Evolutionary conservation across 2,113 vertebrate species (phyloP).

Genomic region (Junco hyemalis): DNA sequence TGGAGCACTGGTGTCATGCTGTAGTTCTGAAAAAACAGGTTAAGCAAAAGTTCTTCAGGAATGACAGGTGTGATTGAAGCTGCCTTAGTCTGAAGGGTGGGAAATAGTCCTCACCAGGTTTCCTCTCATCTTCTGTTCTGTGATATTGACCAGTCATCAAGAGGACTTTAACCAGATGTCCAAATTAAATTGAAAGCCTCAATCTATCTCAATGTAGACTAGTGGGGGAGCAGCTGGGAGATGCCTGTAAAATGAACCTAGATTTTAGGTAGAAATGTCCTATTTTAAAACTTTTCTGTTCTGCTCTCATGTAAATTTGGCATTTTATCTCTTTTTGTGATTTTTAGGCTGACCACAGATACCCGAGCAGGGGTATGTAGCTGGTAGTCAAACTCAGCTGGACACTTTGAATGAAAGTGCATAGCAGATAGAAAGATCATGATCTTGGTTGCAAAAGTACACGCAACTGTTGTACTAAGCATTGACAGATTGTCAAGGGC

Average conservation of each 20-base stretch:
- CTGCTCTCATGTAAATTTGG: fast-evolving
- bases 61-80: neutral
- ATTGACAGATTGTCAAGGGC: neutral
- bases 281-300: neutral
- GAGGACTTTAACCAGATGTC: neutral
- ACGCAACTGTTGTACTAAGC: neutral
- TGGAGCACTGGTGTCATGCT: neutral
- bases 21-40: neutral
- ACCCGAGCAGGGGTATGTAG: neutral
- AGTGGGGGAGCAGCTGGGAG: neutral
- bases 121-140: neutral
- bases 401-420: neutral
- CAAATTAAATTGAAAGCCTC: neutral
- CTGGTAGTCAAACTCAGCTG: neutral
- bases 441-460: neutral
- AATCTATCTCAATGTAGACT: fast-evolving
- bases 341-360: neutral
- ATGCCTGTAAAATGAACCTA: neutral
- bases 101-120: neutral
- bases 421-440: neutral
- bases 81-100: neutral
- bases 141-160: neutral
- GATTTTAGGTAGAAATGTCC: neutral
- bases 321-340: neutral
- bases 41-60: neutral